Evolutionary conservation across 2,113 vertebrate genomes (phyloP).

Genomic region (Xiphophorus maculatus): DNA sequence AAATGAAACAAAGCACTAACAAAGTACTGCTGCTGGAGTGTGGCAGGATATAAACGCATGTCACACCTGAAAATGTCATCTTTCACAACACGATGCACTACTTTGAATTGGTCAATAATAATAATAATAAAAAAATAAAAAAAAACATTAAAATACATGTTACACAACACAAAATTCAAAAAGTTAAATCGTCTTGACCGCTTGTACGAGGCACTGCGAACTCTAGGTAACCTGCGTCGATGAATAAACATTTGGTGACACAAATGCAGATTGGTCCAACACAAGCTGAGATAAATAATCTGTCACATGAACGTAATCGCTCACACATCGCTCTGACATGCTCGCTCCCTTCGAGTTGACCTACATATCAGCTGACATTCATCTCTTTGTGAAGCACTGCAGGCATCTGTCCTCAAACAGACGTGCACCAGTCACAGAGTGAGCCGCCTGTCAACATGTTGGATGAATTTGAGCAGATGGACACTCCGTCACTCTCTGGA

Average conservation of each 20-base stretch:
- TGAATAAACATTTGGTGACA: constrained; percentile 20
- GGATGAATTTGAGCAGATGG: constrained; percentile 43
- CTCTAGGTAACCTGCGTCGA: constrained; percentile 7
- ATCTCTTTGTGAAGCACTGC: constrained; percentile 29
- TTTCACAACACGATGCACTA: neutral
- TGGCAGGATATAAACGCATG: too few relatives aligned
- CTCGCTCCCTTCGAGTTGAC: constrained; percentile 32
- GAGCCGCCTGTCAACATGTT: constrained; percentile 56
- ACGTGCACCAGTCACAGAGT: constrained; percentile 23
- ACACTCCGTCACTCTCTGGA: constrained; percentile 54
- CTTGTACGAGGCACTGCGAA: neutral
- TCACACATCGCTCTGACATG: constrained; percentile 38
- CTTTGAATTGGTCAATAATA: neutral
- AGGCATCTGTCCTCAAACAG: constrained; percentile 40
- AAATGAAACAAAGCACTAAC: too few relatives aligned
- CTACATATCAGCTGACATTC: constrained; percentile 47
- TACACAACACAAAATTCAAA: constrained; percentile 7
- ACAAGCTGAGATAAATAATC: constrained; percentile 8
- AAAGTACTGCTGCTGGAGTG: too few relatives aligned
- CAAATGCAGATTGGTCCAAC: constrained; percentile 14
- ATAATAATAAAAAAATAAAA: neutral
- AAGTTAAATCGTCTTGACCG: constrained; percentile 1
- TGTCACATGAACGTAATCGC: constrained; percentile 15
- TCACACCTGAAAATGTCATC: too few relatives aligned
- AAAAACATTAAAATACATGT: neutral